phyloP scores from a whole-genome alignment of 2,113 vertebrate genomes.

The Corydoras maculifer region DNA sequence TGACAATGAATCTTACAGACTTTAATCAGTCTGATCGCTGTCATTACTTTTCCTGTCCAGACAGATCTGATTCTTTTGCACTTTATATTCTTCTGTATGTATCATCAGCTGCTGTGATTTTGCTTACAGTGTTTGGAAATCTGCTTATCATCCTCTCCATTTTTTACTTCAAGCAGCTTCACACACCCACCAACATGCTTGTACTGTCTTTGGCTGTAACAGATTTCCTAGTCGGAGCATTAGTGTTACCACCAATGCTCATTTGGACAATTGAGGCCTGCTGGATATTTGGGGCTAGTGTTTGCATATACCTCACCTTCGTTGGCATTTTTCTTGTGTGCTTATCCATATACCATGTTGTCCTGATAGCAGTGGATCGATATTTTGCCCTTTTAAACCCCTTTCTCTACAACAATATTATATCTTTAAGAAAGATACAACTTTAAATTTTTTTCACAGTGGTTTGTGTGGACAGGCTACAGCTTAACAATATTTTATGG shows the following conservation, averaged over 20 bases:
- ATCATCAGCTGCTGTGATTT: conserved; percentile 18
- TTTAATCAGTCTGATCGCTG: not conserved
- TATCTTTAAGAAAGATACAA: conserved; percentile 4
- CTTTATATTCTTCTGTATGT: conserved; percentile 40
- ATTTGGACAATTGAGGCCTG: conserved; percentile 28
- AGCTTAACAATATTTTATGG: no score
- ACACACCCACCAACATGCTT: not conserved
- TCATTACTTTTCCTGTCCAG: not conserved
- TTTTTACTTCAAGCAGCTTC: not conserved
- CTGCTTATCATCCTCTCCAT: conserved; percentile 34
- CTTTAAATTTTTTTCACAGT: not conserved
- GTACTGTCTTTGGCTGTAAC: not conserved
- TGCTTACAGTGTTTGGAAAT: conserved; percentile 10
- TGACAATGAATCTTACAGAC: no score
- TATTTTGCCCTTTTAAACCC: conserved; percentile 37
- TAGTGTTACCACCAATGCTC: conserved; percentile 60
- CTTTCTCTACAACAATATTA: conserved; percentile 32
- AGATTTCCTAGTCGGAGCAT: conserved; percentile 13
- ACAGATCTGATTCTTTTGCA: conserved; percentile 5
- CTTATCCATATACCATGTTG: conserved; percentile 19
- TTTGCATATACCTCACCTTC: conserved; percentile 4
- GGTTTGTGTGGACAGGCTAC: not conserved
- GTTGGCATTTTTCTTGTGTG: not conserved
- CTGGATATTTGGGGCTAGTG: conserved; percentile 27
- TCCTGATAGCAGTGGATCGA: conserved; percentile 35